Evolutionary conservation across 2,113 vertebrate genomes (phyloP), one percentile per base, ranked within the genome.

Genomic region (Danionella cerebrum): DNA sequence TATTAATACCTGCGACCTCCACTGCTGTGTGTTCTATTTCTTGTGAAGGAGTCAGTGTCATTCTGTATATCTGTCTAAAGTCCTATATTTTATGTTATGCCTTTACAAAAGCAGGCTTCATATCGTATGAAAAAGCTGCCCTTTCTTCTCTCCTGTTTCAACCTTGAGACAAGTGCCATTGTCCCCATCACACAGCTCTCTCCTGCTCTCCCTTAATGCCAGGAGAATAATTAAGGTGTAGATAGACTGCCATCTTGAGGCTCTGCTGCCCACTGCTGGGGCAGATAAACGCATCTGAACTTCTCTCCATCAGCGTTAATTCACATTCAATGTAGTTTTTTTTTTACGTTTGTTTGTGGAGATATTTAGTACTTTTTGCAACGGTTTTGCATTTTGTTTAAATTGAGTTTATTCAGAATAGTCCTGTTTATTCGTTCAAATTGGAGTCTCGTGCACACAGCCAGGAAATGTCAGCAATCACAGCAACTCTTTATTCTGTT

Each of bases 81-180:
- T 44, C 50, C 54, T 65, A 71, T 65, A 65, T 71, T 41, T 60
- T 29, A 71, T 53, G 14, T 52, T 65, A 58, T 52, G 50, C 39
- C 62, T 48, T 65, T 71, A 58, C 69, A 63, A 35, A 54, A 39
- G 6, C 51, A 71, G 69, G 45, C 57, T 59, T 66, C 65, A 65
- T 47, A 71, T 44, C 39, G 52, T 58, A 48, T 65, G 55, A 58
- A 64, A 65, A 55, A 31, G 45, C 58, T 42, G 25, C 36, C 22
- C 24, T 16, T 35, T 18, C 31, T 24, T 47, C 41, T 58, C 39
- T 68, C 66, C 44, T 19, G 52, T 25, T 38, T 50, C 52, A 71
- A 71, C 70, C 62, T 71, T 71, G 53, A 58, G 62, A 51, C 45
- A 29, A 36, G 59, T 22, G 42, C 13, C 60, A 48, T 13, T 58